Conservation (phyloP, 2,113 vertebrate species). For the Salvelinus alpinus region DNA sequence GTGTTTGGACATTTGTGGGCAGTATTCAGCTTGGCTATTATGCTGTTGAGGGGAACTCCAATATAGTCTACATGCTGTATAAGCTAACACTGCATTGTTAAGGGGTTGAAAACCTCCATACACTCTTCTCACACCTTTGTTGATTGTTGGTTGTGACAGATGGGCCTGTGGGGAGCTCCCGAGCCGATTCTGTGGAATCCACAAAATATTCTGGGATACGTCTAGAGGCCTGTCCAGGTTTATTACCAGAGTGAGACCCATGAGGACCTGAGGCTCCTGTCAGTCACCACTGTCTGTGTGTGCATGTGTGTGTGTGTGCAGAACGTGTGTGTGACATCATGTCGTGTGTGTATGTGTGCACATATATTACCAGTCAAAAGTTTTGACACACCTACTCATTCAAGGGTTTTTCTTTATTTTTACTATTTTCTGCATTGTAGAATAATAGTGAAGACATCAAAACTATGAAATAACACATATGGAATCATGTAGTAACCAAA, state of each 20-base stretch:
- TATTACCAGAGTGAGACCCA: conserved; percentile 9
- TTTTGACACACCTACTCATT: too few relatives aligned
- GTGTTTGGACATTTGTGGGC: neutral
- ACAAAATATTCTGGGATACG: conserved; percentile 28
- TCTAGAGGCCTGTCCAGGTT: conserved; percentile 13
- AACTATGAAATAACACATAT: too few relatives aligned
- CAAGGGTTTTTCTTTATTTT: too few relatives aligned
- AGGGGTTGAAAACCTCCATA: conserved; percentile 39
- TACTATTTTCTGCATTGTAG: too few relatives aligned
- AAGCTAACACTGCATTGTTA: neutral
- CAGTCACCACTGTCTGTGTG: conserved; percentile 13
- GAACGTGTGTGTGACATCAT: too few relatives aligned
- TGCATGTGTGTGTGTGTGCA: neutral
- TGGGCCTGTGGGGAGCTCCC: conserved; percentile 3
- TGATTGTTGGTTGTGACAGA: conserved; percentile 5
- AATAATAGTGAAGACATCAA: too few relatives aligned
- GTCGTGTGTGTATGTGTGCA: too few relatives aligned
- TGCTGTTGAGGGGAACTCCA: neutral
- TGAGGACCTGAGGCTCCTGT: conserved; percentile 26
- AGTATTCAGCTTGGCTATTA: neutral
- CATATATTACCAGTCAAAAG: too few relatives aligned
- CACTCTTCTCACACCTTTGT: conserved; percentile 17
- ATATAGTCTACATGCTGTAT: neutral
- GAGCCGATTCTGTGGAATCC: neutral
- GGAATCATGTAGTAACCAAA: too few relatives aligned